These are phyloP conservation scores for Neosilurus hyrtlii DNA, from an alignment of 2,797 vertebrate species.

Conservation along the genomic window DNA sequence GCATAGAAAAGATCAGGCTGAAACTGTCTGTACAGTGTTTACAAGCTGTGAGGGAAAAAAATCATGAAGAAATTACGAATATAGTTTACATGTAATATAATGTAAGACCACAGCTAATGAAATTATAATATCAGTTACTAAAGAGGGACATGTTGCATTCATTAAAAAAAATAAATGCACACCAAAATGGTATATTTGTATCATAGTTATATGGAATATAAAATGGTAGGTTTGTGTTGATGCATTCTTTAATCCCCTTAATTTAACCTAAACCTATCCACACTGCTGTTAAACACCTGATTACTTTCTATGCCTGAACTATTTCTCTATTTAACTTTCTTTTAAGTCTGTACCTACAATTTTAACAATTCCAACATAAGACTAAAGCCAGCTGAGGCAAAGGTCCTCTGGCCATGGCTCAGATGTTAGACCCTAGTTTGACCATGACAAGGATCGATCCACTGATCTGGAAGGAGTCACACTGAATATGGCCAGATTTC, in stretches of 20 bases:
- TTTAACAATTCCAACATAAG: conserved; percentile 33
- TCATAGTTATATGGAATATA: too few relatives aligned
- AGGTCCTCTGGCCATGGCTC: conserved; percentile 36
- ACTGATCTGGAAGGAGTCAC: conserved; percentile 46
- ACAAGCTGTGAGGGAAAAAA: neutral
- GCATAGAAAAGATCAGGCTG: neutral
- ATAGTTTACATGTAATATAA: neutral
- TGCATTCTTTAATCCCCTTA: conserved; percentile 16
- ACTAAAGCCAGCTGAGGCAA: conserved; percentile 41
- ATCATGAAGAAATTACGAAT: neutral
- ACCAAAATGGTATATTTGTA: too few relatives aligned
- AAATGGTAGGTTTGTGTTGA: neutral
- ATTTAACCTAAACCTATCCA: conserved; percentile 32
- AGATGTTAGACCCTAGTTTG: conserved; percentile 28
- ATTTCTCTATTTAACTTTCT: conserved; percentile 7
- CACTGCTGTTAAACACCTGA: conserved; percentile 45
- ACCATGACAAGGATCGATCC: conserved; percentile 31
- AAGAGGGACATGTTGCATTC: neutral
- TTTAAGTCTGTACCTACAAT: conserved; percentile 21
- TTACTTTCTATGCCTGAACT: conserved; percentile 21
- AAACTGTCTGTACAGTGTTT: neutral
- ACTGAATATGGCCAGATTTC: conserved; percentile 28
- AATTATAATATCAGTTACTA: neutral
- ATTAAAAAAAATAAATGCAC: too few relatives aligned
- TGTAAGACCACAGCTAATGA: neutral